These are phyloP conservation scores for Apoda limacodes DNA, from an alignment of 2,888 invertebrate genomes.

Conservation along the genomic window DNA sequence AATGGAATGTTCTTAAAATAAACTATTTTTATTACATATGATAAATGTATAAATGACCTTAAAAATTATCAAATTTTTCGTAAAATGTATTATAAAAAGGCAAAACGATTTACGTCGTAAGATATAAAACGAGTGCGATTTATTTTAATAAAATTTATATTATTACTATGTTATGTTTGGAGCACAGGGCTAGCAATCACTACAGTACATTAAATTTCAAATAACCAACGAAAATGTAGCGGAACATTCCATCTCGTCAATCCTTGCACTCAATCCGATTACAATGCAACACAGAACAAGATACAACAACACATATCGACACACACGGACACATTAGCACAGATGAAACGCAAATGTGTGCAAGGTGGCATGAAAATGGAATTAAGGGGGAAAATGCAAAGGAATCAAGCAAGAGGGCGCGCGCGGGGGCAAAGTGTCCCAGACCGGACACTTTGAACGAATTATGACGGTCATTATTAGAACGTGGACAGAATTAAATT, in stretches of 20 bases:
- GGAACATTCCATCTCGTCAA: not conserved
- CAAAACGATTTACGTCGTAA: no score
- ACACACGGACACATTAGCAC: constrained; percentile 26
- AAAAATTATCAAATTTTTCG: no score
- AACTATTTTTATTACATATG: no score
- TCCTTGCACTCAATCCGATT: constrained; percentile 1
- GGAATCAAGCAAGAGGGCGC: constrained; percentile 51
- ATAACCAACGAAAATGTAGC: no score
- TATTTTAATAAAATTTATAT: no score
- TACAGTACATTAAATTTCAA: no score
- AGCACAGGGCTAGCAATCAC: no score
- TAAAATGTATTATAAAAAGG: no score
- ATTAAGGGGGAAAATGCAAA: constrained; percentile 66
- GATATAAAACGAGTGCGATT: no score
- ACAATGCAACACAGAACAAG: not conserved
- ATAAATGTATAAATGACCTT: no score
- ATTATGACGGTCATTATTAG: constrained; percentile 74
- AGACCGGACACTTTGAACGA: constrained; percentile 73
- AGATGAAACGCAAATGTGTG: constrained; percentile 56
- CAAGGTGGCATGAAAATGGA: constrained; percentile 68
- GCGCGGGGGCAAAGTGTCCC: constrained; percentile 56
- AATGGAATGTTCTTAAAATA: no score
- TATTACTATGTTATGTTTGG: no score
- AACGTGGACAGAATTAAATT: constrained; percentile 74
- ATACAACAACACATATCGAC: not conserved